A percentile compares a stretch with the other conserved stretches of the same genome.
These are phyloP conservation scores for Lethocerus indicus DNA, from an alignment of 1,140 invertebrate genomes.

Conservation along the genomic window DNA sequence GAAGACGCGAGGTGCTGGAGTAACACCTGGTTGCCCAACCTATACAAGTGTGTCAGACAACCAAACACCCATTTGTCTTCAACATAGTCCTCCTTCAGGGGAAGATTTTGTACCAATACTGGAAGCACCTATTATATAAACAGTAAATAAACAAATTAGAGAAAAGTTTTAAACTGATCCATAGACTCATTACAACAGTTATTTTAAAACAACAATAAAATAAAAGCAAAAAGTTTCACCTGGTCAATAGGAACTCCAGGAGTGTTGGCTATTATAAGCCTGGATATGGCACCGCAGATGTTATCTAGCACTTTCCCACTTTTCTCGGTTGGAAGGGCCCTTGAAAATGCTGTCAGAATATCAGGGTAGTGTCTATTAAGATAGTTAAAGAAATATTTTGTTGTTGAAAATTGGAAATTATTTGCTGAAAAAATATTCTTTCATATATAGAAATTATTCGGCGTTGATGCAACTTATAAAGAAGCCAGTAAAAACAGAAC, in stretches of 20 bases:
- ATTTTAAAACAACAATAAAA: not conserved
- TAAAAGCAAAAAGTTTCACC: conserved; percentile 22
- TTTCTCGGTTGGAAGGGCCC: conserved; percentile 39
- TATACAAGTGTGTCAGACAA: conserved; percentile 42
- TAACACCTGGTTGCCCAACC: conserved; percentile 33
- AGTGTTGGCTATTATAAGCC: conserved; percentile 48
- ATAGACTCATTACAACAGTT: not conserved
- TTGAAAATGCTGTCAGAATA: conserved; percentile 46
- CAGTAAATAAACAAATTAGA: conserved; percentile 8
- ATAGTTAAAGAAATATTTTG: conserved; percentile 1
- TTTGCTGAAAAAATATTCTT: not conserved
- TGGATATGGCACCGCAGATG: conserved; percentile 56
- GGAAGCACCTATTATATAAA: conserved; percentile 39
- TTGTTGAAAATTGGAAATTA: not conserved
- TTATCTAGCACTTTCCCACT: conserved; percentile 50
- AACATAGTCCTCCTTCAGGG: conserved; percentile 53
- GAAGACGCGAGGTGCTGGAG: conserved; percentile 31
- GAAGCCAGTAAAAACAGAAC: not conserved
- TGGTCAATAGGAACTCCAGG: conserved; percentile 42
- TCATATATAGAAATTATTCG: not conserved
- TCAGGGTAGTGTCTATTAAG: conserved; percentile 33
- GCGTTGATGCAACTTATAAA: not conserved
- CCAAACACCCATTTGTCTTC: conserved; percentile 54
- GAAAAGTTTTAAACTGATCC: not conserved
- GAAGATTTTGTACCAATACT: conserved; percentile 48